Evolutionary conservation across 1,140 invertebrate genomes (phyloP).

Genomic region (Orchestia grillus): DNA sequence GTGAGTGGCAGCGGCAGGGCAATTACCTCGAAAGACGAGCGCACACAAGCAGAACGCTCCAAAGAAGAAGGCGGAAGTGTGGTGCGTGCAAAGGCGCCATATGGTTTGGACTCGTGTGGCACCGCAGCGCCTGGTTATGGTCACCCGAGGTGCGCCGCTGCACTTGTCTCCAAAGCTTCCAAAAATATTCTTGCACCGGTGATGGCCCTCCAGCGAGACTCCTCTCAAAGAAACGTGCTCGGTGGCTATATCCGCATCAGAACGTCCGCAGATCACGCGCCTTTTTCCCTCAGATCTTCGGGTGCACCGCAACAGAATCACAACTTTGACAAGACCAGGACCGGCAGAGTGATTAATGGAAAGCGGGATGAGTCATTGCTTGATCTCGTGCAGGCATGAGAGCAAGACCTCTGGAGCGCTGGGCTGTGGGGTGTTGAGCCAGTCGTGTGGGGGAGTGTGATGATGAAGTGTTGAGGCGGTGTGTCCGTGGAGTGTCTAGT

Average conservation of each 20-base stretch:
- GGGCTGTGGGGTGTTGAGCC: not conserved
- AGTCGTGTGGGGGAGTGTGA: not conserved
- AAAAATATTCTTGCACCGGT: conserved; percentile 26
- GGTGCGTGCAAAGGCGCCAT: conserved; percentile 21
- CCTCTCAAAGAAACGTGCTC: conserved; percentile 6
- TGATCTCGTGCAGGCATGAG: not conserved
- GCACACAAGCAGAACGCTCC: not conserved
- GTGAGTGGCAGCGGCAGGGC: not conserved
- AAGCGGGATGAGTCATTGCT: not conserved
- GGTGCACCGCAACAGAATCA: conserved; percentile 31
- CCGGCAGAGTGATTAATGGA: conserved; percentile 35
- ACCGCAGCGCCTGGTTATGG: not conserved
- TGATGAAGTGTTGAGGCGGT: conserved; percentile 12
- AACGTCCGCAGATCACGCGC: conserved; percentile 28
- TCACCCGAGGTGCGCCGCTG: not conserved
- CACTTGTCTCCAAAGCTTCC: conserved; percentile 35
- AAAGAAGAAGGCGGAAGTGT: conserved; percentile 22
- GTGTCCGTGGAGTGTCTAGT: conserved; percentile 42
- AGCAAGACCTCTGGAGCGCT: not conserved
- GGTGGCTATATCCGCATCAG: not conserved
- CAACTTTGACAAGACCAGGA: conserved; percentile 38
- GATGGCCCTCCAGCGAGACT: not conserved
- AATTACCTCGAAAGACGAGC: conserved; percentile 32
- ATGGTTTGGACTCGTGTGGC: conserved; percentile 53
- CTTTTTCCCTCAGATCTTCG: not conserved